A percentile compares a stretch with the other conserved stretches of the same genome.
Conservation (phyloP, 2,888 invertebrate genomes). For the Parnassius apollo region DNA sequence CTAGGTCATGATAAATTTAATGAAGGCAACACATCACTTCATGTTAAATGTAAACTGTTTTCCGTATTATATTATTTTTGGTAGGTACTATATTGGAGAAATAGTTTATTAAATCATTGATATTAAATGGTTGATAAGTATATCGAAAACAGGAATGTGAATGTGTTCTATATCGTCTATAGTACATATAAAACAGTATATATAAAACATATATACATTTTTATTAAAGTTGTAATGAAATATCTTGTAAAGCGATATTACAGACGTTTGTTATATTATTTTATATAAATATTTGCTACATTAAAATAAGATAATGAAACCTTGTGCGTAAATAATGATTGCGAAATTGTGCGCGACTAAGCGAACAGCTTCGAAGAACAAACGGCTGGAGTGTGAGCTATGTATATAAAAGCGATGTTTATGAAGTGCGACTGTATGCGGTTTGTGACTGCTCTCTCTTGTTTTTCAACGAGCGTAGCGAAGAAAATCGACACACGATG, state of each 20-base stretch:
- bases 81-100: too few relatives aligned
- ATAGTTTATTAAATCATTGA: too few relatives aligned
- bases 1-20: conserved; percentile 1
- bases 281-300: conserved; percentile 7
- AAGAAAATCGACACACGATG: conserved; percentile 31
- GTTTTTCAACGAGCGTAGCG: conserved; percentile 19
- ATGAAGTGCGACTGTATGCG: conserved; percentile 47
- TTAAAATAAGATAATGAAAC: conserved; percentile 5
- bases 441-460: conserved; percentile 29
- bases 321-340: conserved; percentile 12
- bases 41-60: too few relatives aligned
- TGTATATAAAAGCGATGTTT: conserved; percentile 52
- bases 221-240: not conserved
- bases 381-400: conserved; percentile 43
- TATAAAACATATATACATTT: not conserved
- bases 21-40: not conserved
- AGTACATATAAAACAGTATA: not conserved
- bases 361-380: conserved; percentile 41
- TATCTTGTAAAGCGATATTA: not conserved
- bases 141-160: too few relatives aligned
- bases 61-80: too few relatives aligned
- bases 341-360: conserved; percentile 19
- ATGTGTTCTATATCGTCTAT: not conserved
- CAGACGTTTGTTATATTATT: conserved; percentile 2
- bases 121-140: too few relatives aligned